Percentiles rank a stretch among this genome's conserved stretches.
Evolutionary conservation across 2,888 invertebrate species (phyloP).

Genomic region (Tenthredo distinguenda): DNA sequence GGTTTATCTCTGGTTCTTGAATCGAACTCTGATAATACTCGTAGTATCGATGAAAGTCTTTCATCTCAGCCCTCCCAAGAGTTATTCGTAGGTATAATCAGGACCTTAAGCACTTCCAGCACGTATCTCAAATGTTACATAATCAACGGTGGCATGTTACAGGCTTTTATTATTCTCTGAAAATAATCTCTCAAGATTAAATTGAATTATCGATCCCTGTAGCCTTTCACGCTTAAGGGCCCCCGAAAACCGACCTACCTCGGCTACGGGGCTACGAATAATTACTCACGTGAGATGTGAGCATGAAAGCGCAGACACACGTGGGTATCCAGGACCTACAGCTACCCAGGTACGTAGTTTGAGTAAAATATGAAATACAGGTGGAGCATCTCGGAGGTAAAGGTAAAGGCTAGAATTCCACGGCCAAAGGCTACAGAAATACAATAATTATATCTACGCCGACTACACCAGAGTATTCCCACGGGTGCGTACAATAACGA

Average conservation of each 20-base stretch:
- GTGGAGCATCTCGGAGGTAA: conserved; percentile 13
- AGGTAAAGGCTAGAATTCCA: conserved; percentile 10
- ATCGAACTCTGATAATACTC: background rate
- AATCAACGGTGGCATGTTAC: conserved; percentile 42
- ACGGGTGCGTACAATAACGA: conserved; percentile 45
- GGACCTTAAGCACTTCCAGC: background rate
- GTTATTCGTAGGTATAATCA: conserved; percentile 12
- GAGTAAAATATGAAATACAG: conserved; percentile 35
- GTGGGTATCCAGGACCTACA: background rate
- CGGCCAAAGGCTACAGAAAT: conserved; percentile 30
- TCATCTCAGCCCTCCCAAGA: background rate
- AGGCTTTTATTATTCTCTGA: conserved; percentile 33
- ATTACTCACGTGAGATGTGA: conserved; percentile 26
- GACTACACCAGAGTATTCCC: conserved; percentile 22
- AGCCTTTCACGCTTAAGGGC: conserved; percentile 29
- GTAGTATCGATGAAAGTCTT: background rate
- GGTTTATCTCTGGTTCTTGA: background rate
- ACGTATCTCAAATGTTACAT: conserved; percentile 16
- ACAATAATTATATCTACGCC: conserved; percentile 39
- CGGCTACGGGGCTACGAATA: background rate
- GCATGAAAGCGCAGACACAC: background rate
- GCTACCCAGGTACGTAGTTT: conserved; percentile 5
- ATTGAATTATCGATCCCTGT: conserved; percentile 38
- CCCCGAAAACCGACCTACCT: conserved; percentile 6
- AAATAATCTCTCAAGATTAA: conserved; percentile 44